Base-by-base conservation (phyloP, 2,797 vertebrate genomes). In the Bucorvus abyssinicus region DNA sequence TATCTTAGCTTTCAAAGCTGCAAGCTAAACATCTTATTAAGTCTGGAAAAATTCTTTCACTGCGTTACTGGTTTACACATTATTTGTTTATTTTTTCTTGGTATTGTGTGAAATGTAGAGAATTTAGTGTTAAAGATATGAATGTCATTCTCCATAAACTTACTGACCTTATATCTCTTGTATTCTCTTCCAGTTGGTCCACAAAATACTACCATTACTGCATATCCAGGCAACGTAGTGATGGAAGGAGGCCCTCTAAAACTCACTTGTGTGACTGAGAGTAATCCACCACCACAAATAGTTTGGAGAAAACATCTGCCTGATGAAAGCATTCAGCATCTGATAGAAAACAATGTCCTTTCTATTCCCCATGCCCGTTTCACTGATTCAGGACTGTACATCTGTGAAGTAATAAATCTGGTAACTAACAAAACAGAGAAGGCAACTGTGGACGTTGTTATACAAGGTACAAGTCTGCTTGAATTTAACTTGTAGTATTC, bases 331-430 rank as follows among this genome's bases (percentile, higher is more conserved):
- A 50, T 82, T 57, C 84, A 93, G 27, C 67, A 56, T 63, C 69
- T 96, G 50, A 45, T 23, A 63, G 61, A 78, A 92, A 87, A 34
- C 50, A 56, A 55, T 20, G 67, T 89, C 13, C 74, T 96, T 87
- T 89, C 24, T 68, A 92, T 97, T 90, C 79, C 94, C 24, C 49
- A 2, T 77, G 73, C 85, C 45, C 91, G 0, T 78, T 91, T 96
- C 80, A 84, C 21, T 77, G 92, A 97, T 70, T 95, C 96, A 36
- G 97, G 96, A 44, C 77, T 10, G 53, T 97, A 97, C 42, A 70
- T 87, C 47, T 97, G 96, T 96, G 96, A 97, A 97, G 94, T 34
- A 73, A 89, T 64, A 19, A 97, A 97, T 82, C 36, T n/a, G 14
- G 53, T 82, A 59, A 96, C 92, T 63, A 95, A 94, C 24, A 90